phyloP scores from a whole-genome alignment of 1,140 invertebrate species.

The Heterodera schachtii region DNA sequence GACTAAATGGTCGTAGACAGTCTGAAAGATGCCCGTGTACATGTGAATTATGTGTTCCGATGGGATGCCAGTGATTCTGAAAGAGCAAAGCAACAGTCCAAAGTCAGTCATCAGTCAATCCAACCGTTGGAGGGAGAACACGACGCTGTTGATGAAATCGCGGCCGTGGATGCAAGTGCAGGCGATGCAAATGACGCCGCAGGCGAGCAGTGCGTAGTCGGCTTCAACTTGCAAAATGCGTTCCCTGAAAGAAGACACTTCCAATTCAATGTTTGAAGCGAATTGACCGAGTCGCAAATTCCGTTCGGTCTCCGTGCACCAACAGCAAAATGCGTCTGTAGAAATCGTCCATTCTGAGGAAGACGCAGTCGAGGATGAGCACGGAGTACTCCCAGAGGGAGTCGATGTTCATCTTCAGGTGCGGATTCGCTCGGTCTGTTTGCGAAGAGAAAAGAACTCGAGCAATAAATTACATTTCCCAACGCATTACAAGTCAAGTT shows the following conservation, averaged over 20 bases:
- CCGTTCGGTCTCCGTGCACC: conserved; percentile 25
- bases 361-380: conserved; percentile 33
- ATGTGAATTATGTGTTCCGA: conserved; percentile 17
- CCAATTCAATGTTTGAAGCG: not conserved
- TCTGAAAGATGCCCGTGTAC: conserved; percentile 36
- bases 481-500: conserved; percentile 25
- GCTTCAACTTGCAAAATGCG: conserved; percentile 26
- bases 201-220: conserved; percentile 32
- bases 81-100: not conserved
- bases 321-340: conserved; percentile 22
- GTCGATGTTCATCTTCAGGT: conserved; percentile 24
- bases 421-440: conserved; percentile 10
- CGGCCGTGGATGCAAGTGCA: conserved; percentile 34
- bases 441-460: not conserved
- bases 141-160: conserved; percentile 26
- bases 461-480: conserved; percentile 4
- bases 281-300: conserved; percentile 19
- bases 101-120: too few species aligned
- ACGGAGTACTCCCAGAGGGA: conserved; percentile 37
- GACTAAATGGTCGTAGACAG: conserved; percentile 20
- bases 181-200: conserved; percentile 29
- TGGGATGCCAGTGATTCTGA: conserved; percentile 22
- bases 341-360: conserved; percentile 27
- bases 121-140: conserved; percentile 14
- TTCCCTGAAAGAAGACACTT: conserved; percentile 24